Evolutionary conservation across 2,113 vertebrate genomes (phyloP).

Genomic region (Promerops cafer): DNA sequence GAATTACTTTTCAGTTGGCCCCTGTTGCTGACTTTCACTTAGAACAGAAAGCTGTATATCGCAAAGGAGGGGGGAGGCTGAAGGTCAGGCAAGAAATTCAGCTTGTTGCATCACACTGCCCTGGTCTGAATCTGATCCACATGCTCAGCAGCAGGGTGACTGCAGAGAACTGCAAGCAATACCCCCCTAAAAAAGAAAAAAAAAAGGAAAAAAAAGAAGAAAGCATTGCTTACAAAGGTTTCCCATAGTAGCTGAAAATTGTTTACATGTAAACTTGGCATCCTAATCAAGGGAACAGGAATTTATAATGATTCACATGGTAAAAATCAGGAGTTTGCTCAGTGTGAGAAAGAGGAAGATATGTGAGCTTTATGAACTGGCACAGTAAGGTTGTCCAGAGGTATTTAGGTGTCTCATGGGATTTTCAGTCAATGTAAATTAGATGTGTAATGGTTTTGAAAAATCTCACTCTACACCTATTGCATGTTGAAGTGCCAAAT

Average conservation of each 20-base stretch:
- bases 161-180: background rate
- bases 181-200: background rate
- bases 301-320: background rate
- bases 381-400: background rate
- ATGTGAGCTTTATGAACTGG: background rate
- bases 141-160: background rate
- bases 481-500: background rate
- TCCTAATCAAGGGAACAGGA: background rate
- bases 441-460: conserved; percentile 16
- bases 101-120: background rate
- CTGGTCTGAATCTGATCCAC: background rate
- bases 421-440: conserved; percentile 35
- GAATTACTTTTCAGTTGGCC: background rate
- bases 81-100: conserved; percentile 36
- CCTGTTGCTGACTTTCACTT: background rate
- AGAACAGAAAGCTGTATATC: background rate
- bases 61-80: background rate
- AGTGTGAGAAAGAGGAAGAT: background rate
- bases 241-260: background rate
- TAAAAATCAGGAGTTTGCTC: background rate
- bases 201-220: background rate
- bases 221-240: background rate
- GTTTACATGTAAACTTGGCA: background rate
- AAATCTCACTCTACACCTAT: background rate
- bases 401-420: conserved; percentile 7